phyloP scores from a whole-genome alignment of 2,113 vertebrate genomes.

The Phaethornis superciliosus region DNA sequence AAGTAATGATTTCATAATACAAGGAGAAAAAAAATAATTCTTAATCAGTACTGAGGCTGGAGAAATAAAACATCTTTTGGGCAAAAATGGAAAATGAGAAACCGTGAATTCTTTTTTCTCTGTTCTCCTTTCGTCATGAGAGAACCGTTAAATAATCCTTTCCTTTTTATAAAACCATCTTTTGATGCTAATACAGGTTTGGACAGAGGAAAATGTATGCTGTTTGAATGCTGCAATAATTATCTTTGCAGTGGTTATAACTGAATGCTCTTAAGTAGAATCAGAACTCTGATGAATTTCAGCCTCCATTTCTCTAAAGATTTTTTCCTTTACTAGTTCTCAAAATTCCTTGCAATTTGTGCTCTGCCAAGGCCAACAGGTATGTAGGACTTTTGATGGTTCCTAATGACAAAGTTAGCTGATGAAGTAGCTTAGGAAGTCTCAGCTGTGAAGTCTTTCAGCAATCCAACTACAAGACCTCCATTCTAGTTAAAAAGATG shows the following conservation, averaged over 20 bases:
- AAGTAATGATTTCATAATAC: not conserved
- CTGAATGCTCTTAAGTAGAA: not conserved
- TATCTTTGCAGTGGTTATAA: not conserved
- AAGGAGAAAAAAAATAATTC: not conserved
- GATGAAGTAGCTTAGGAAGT: not conserved
- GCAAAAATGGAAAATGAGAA: not conserved
- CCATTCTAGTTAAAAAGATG: not conserved
- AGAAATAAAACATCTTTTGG: not conserved
- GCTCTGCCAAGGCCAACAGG: not conserved
- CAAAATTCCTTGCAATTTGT: not conserved
- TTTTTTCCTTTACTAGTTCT: not conserved
- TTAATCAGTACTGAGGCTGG: not conserved
- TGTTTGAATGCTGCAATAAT: not conserved
- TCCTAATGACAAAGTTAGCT: not conserved
- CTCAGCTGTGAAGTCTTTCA: not conserved
- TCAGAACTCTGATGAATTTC: not conserved
- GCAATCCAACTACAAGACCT: not conserved
- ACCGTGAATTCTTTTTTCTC: not conserved
- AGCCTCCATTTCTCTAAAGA: not conserved
- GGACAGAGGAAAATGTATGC: not conserved
- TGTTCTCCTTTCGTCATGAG: not conserved
- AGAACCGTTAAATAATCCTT: not conserved
- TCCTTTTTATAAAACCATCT: not conserved
- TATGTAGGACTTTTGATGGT: not conserved
- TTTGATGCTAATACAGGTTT: not conserved